These are phyloP conservation scores for Clarias pachynema DNA, from an alignment of 2,797 vertebrate genomes.

Conservation along the genomic window DNA sequence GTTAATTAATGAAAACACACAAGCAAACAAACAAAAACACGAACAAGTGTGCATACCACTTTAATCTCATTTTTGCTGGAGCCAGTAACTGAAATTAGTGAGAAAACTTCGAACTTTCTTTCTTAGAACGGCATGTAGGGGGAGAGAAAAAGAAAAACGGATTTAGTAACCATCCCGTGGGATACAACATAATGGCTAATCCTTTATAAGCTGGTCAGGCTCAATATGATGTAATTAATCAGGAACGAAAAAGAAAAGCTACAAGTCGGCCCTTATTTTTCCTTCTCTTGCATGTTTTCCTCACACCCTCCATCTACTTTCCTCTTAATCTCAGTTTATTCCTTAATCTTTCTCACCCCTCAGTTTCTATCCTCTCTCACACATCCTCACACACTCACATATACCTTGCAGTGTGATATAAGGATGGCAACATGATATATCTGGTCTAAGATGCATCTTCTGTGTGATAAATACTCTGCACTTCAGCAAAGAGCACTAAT, in stretches of 20 bases:
- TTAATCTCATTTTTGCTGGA: neutral
- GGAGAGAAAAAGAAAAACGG: neutral
- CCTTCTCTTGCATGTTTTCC: neutral
- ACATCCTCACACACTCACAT: neutral
- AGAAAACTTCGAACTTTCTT: neutral
- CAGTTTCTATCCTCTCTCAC: neutral
- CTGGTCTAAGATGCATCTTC: constrained; percentile 51
- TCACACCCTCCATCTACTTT: constrained; percentile 8
- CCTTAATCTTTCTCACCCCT: neutral
- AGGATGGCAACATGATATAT: constrained; percentile 50
- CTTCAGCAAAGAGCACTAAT: constrained; percentile 58
- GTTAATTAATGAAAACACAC: neutral
- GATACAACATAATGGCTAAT: constrained; percentile 66
- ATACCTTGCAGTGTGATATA: constrained; percentile 6
- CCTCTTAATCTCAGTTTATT: neutral
- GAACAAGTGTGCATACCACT: neutral
- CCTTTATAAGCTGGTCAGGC: constrained; percentile 72
- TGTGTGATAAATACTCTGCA: constrained; percentile 56
- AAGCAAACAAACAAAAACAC: too few species aligned
- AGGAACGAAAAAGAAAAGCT: constrained; percentile 48
- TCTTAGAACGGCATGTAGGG: constrained; percentile 28
- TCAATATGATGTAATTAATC: constrained; percentile 72
- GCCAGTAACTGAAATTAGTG: constrained; percentile 2
- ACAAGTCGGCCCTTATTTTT: constrained; percentile 26
- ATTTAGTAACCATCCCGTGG: constrained; percentile 23